phyloP scores from a whole-genome alignment of 2,888 invertebrate species.

The Germaria angustata region DNA sequence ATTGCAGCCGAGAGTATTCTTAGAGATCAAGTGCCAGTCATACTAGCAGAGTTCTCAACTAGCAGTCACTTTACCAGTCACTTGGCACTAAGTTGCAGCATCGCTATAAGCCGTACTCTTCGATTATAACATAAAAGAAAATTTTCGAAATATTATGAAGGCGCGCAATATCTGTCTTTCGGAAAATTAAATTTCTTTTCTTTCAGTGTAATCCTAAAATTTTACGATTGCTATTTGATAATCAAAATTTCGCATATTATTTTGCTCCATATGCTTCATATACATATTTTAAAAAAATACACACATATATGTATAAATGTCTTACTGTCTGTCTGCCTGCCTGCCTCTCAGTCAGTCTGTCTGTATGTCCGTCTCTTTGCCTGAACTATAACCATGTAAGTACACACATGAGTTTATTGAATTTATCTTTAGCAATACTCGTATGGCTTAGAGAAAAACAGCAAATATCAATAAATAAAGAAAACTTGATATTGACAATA shows the following conservation, averaged over 20 bases:
- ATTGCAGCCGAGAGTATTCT: too few relatives aligned
- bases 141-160: too few relatives aligned
- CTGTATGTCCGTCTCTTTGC: background rate
- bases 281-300: background rate
- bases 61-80: too few relatives aligned
- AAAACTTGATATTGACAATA: slow-evolving; percentile 61
- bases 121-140: too few relatives aligned
- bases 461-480: slow-evolving; percentile 41
- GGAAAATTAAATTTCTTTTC: too few relatives aligned
- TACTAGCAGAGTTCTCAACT: too few relatives aligned
- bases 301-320: background rate
- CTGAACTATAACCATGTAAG: background rate
- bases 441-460: background rate
- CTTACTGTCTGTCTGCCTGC: background rate
- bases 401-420: background rate
- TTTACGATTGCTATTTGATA: slow-evolving; percentile 22
- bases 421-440: slow-evolving; percentile 16
- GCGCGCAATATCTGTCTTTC: too few relatives aligned
- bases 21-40: too few relatives aligned
- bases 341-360: background rate
- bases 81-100: too few relatives aligned
- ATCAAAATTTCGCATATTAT: slow-evolving; percentile 46
- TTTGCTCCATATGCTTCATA: slow-evolving; percentile 17
- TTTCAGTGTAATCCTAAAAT: slow-evolving; percentile 1
- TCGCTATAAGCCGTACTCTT: too few relatives aligned